Conservation (phyloP, 2,797 vertebrate genomes). For the Argentina silus region DNA sequence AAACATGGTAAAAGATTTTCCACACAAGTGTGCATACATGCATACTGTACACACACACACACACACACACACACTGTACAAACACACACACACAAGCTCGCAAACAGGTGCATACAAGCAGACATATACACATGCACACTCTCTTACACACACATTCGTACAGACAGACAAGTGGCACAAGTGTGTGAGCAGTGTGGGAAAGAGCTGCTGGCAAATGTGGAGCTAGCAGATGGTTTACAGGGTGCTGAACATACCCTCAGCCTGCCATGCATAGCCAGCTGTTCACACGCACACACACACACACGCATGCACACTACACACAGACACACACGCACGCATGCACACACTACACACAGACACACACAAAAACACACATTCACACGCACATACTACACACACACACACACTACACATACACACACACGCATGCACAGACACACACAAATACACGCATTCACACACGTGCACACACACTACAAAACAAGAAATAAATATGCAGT, state of each 20-base stretch:
- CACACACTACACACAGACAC: neutral
- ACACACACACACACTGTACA: slow-evolving; percentile 24
- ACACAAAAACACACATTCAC: neutral
- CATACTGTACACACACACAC: slow-evolving; percentile 16
- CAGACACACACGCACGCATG: neutral
- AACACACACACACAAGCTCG: neutral
- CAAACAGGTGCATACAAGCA: slow-evolving; percentile 13
- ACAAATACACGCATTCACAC: no score
- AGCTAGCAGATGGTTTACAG: slow-evolving; percentile 57
- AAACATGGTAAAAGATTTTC: neutral
- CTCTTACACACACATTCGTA: slow-evolving; percentile 27
- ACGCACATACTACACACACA: neutral
- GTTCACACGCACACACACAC: slow-evolving; percentile 42
- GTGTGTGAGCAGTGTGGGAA: slow-evolving; percentile 60
- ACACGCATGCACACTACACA: slow-evolving; percentile 1
- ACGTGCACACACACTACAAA: neutral
- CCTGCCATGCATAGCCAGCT: slow-evolving; percentile 51
- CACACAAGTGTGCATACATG: slow-evolving; percentile 8
- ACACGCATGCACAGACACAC: slow-evolving; percentile 3
- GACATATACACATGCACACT: slow-evolving; percentile 15
- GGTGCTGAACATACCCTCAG: slow-evolving; percentile 33
- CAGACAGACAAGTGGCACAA: slow-evolving; percentile 33
- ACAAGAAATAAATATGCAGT: neutral
- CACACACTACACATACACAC: neutral
- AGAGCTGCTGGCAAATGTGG: slow-evolving; percentile 57